Conservation (phyloP, 1,140 invertebrate species). For the Drosophila truncata region DNA sequence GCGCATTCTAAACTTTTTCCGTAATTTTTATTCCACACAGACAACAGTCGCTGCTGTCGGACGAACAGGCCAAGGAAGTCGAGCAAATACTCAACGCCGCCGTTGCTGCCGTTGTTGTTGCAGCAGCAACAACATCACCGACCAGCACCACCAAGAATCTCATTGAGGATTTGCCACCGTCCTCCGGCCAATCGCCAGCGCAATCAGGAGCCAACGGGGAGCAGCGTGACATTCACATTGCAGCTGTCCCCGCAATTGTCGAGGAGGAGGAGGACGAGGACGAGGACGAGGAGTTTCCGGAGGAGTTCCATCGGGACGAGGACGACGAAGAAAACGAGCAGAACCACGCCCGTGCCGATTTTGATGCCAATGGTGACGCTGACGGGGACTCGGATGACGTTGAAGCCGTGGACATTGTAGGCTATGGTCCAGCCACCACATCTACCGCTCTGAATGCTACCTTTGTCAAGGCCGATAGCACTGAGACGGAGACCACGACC, state of each 20-base stretch:
- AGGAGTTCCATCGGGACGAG: conserved; percentile 10
- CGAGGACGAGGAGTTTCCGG: conserved; percentile 11
- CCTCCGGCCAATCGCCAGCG: conserved; percentile 30
- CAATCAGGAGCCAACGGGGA: conserved; percentile 44
- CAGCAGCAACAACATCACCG: conserved; percentile 79
- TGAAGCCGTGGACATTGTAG: conserved; percentile 77
- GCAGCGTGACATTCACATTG: conserved; percentile 59
- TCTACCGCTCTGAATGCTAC: conserved; percentile 57
- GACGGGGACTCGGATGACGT: conserved; percentile 77
- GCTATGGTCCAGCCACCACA: conserved; percentile 58
- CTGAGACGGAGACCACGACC: conserved; percentile 70
- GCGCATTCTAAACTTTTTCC: conserved; percentile 16
- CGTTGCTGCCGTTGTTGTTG: conserved; percentile 83
- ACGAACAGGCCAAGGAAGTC: conserved; percentile 95
- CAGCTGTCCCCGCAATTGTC: conserved; percentile 50
- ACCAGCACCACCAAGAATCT: conserved; percentile 81
- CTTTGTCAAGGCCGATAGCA: conserved; percentile 70
- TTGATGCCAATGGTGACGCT: conserved; percentile 36
- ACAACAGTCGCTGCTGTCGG: conserved; percentile 91
- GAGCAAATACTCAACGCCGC: conserved; percentile 90
- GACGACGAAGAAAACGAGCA: conserved; percentile 39
- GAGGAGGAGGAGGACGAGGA: conserved; percentile 35
- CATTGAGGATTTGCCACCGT: conserved; percentile 62
- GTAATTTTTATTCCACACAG: conserved; percentile 82
- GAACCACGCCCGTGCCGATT: conserved; percentile 60